These are phyloP conservation scores for Diadumene lineata DNA, from an alignment of 92 coral and sea anemone genomes.

Conservation along the genomic window DNA sequence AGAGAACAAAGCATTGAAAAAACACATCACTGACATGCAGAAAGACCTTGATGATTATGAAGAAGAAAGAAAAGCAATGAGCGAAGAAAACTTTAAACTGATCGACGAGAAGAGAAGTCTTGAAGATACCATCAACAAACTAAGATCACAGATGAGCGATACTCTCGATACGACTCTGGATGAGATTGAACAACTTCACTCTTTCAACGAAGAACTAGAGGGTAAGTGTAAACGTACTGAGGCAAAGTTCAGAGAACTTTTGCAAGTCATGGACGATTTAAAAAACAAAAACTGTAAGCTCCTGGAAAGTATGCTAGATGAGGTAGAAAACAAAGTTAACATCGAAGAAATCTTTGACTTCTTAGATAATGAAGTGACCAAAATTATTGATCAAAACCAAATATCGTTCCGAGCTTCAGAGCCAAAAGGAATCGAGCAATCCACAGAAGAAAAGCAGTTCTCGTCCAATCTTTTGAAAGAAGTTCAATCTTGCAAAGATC, in stretches of 20 bases:
- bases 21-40: constrained; percentile 50
- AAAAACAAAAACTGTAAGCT: constrained; percentile 51
- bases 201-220: constrained; percentile 66
- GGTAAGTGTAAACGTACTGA: constrained; percentile 42
- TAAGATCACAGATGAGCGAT: constrained; percentile 83
- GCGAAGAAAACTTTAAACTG: constrained; percentile 82
- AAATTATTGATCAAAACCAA: constrained; percentile 51
- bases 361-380: constrained; percentile 59
- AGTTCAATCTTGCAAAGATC: constrained; percentile 84
- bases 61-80: constrained; percentile 74
- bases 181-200: constrained; percentile 88
- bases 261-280: constrained; percentile 50
- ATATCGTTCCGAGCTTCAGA: constrained; percentile 14
- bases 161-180: constrained; percentile 93
- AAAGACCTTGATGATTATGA: constrained; percentile 69
- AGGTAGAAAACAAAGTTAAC: constrained; percentile 67
- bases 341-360: constrained; percentile 64
- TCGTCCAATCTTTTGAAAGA: constrained; percentile 73
- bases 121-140: constrained; percentile 79
- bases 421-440: constrained; percentile 34
- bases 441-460: constrained; percentile 35
- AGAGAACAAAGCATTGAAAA: constrained; percentile 55
- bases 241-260: constrained; percentile 56
- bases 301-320: constrained; percentile 71
- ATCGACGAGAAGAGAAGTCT: constrained; percentile 85